Base-by-base conservation (phyloP, 1,140 invertebrate genomes). In the Hyposmocoma kahamanoa region DNA sequence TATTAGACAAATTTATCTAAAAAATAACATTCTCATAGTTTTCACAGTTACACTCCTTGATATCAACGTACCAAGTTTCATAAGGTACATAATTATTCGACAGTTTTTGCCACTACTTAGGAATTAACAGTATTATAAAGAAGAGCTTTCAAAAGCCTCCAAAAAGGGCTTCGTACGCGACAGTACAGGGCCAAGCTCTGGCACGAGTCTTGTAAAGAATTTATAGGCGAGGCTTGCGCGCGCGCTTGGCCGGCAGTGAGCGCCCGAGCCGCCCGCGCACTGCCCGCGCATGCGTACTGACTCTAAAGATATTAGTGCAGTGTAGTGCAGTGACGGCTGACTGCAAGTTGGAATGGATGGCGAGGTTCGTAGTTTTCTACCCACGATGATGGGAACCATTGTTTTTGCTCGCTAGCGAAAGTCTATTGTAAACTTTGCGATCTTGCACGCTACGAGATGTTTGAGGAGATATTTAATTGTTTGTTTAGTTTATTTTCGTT, bases 141-240 rank as follows among this genome's bases (percentile, higher is more conserved):
- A n/a, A n/a, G n/a, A n/a, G n/a, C n/a, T n/a, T n/a, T n/a, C n/a
- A n/a, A n/a, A n/a, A n/a, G n/a, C n/a, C n/a, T n/a, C n/a, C n/a
- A n/a, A n/a, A 42, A 58, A 53, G 56, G 56, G 53, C 45, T 45
- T 50, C 52, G 69, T 39, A 53, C 67, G 52, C 71, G 76, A 75
- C 34, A 71, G 76, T 84, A 81, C 76, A 76, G 75, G 77, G 72
- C 73, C 70, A 50, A 61, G 62, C 61, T 59, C 52, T 50, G 63
- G 66, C 76, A 77, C 74, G 74, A 76, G 74, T 69, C 67, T 70
- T 68, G 65, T 69, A 72, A 74, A 76, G 71, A 79, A 76, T 76
- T 72, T 80, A 77, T 79, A 78, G 60, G 69, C 72, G 75, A 72
- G 74, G 49, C 64, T 60, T 60, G 58, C 70, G 71, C 62, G 64